Base-by-base conservation (phyloP, 2,888 invertebrate species). In the Thymelicus lineola region DNA sequence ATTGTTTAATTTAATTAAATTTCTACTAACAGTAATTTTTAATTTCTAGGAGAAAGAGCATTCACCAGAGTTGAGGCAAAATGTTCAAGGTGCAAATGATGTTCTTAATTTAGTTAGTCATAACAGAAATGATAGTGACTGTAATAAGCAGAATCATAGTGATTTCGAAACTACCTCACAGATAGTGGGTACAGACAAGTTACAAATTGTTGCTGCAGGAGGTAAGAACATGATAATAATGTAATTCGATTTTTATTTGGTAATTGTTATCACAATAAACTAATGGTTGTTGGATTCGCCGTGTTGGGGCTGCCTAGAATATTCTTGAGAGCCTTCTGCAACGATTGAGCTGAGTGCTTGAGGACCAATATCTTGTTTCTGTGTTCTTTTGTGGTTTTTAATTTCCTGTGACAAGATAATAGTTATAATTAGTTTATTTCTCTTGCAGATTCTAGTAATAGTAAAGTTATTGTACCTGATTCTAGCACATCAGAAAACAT, bases 401-500 rank as follows among this genome's bases (percentile, higher is more conserved):
- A 28, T 28, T 5, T 28, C 28, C 3, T 28, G 28, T 28, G 5
- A 5, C 5, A 28, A 28, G 28, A 28, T 28, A 28, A 28, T 28
- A 28, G 28, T 28, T 9, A 7, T 9, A 38, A 38, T 7, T 38
- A 9, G 7, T 38, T 38, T 7, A 38, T 42, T 42, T 42, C 12
- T 64, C 36, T 77, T 80, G 20, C 69, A 86, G 88, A 81, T 69
- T 58, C 69, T 59, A 42, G 48, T 59, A 42, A 63, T 58, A 76
- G 74, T 59, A 80, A 75, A 76, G 72, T 75, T 65, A 82, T 80
- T 76, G 81, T 87, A 75, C 88, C 91, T 72, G 88, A 89, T 81
- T 90, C 88, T 1, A 90, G 87, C 75, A 88, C 88, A 59, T 83
- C 88, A 58, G 89, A 89, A 77, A 84, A 75, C 71, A 80, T 77